phyloP scores from a whole-genome alignment of 2,113 vertebrate species.

The Gallinago jamesoni region DNA sequence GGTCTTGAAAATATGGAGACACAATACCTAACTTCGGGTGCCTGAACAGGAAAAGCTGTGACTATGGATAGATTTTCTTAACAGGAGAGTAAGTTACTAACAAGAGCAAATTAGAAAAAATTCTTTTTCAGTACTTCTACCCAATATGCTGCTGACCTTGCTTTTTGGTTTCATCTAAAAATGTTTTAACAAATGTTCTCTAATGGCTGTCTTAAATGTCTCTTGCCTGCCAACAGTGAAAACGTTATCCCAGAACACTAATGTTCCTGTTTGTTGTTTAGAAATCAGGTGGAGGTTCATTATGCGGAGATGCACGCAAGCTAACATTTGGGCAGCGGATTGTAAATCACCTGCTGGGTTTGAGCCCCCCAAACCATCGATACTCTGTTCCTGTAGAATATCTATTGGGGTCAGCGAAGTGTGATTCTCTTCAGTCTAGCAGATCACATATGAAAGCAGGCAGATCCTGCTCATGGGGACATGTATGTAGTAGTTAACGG shows the following conservation, averaged over 20 bases:
- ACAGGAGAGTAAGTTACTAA: background rate
- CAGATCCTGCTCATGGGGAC: conserved; percentile 94
- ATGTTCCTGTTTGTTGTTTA: conserved; percentile 77
- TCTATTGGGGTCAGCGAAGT: conserved; percentile 79
- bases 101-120: background rate
- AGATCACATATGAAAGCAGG: conserved; percentile 79
- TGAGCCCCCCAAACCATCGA: conserved; percentile 84
- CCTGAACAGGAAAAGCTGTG: background rate
- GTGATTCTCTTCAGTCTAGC: conserved; percentile 72
- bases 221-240: background rate
- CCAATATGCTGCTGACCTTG: background rate
- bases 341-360: conserved; percentile 95
- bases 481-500: conserved; percentile 85
- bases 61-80: background rate
- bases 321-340: conserved; percentile 92
- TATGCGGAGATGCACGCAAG: conserved; percentile 84
- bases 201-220: background rate
- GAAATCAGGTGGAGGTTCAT: conserved; percentile 76
- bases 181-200: background rate
- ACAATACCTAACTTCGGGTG: background rate
- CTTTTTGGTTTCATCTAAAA: background rate
- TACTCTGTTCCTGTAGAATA: conserved; percentile 85
- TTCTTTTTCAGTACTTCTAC: background rate
- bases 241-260: conserved; percentile 23
- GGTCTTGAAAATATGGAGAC: background rate